Conservation (phyloP, 2,113 vertebrate species). For the Aegotheles bennettii region DNA sequence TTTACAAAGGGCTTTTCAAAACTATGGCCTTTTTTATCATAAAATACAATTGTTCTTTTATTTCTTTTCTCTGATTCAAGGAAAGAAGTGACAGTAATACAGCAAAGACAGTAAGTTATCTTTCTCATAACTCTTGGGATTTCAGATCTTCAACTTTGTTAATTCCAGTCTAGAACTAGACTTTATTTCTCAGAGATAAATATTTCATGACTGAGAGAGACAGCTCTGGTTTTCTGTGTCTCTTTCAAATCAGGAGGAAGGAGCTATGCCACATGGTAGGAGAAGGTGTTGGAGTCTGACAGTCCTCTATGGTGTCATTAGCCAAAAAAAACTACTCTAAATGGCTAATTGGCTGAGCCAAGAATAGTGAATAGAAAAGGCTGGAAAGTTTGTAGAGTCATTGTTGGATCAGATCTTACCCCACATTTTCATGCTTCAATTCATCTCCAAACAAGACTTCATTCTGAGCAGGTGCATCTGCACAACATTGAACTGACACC, state of each 20-base stretch:
- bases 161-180: background rate
- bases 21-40: background rate
- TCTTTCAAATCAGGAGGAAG: background rate
- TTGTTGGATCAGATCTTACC: background rate
- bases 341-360: background rate
- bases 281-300: background rate
- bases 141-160: background rate
- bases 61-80: background rate
- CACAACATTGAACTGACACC: background rate
- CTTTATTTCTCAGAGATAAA: background rate
- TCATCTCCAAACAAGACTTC: background rate
- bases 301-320: background rate
- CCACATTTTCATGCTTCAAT: background rate
- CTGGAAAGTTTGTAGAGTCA: background rate
- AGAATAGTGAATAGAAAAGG: background rate
- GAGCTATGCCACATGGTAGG: background rate
- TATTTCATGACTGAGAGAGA: background rate
- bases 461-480: background rate
- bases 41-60: background rate
- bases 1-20: background rate
- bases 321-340: background rate
- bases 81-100: background rate
- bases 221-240: background rate
- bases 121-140: background rate
- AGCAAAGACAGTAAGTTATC: background rate